Evolutionary conservation across 2,888 invertebrate genomes (phyloP).

Genomic region (Galeopsomyia nigrocyanea): DNA sequence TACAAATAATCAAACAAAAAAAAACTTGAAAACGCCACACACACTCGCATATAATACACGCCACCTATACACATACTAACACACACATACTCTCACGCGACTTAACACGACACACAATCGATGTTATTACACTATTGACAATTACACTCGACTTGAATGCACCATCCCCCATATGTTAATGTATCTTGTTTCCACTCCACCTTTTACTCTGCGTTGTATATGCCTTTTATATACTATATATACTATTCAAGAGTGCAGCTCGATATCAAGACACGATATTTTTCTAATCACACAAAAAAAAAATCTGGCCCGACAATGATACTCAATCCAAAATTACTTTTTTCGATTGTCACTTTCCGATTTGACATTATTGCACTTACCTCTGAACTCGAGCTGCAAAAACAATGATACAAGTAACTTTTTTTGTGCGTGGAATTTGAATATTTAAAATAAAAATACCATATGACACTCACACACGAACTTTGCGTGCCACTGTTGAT

Average conservation of each 20-base stretch:
- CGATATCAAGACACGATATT: constrained; percentile 5
- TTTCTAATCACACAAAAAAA: neutral
- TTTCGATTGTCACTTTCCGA: too few species aligned
- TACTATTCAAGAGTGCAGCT: neutral
- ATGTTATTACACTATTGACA: neutral
- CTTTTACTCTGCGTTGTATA: too few species aligned
- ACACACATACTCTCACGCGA: constrained; percentile 57
- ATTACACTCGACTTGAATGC: constrained; percentile 3
- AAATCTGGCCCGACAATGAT: neutral
- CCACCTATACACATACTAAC: too few species aligned
- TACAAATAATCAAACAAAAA: constrained; percentile 11
- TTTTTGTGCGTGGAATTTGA: too few species aligned
- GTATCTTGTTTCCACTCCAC: neutral
- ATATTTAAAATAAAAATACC: too few species aligned
- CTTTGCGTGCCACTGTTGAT: constrained; percentile 7
- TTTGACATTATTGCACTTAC: neutral
- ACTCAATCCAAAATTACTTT: too few species aligned
- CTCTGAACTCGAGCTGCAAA: neutral
- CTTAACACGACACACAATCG: constrained; percentile 61
- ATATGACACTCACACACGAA: constrained; percentile 10
- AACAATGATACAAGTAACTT: neutral
- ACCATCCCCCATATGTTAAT: neutral
- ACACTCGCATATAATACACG: constrained; percentile 27
- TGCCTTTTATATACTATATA: too few species aligned
- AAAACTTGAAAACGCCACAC: constrained; percentile 10